Base-by-base conservation (phyloP, 1,140 invertebrate genomes). In the Drosophila elegans region DNA sequence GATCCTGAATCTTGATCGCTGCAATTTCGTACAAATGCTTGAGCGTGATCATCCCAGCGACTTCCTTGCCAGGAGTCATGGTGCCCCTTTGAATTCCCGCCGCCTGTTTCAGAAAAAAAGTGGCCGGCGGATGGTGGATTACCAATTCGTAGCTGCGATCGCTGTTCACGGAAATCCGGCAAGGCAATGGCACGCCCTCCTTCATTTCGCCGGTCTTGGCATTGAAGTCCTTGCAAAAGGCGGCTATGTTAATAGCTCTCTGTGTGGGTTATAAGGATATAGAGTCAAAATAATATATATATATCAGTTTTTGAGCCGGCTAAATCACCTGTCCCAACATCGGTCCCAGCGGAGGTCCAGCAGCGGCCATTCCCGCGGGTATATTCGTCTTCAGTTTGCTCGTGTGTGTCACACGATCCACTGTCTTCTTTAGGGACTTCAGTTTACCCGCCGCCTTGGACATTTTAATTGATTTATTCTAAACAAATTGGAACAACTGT, bases 1-100 rank as follows among this genome's bases (percentile, higher is more conserved):
- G 96, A 94, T 99, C 99, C 92, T 96, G 91, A 12, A 95, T 94
- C 93, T 99, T 99, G 3, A 99, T 97, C 93, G 96, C 95, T 0
- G 99, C 98, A 90, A 99, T 99, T 95, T 99, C 99, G 93, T 99
- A 99, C 34, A 99, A 93, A 93, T 99, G 99, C 93, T 99, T 99
- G 0, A 98, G 88, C 2, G 98, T 98, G 52, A 99, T 95, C 94
- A 96, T 98, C 0, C 99, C 99, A 84, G 95, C 94, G 13, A 96
- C 93, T 93, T 99, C 98, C 75, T 93, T 94, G 95, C 97, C 94
- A 83, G 95, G 94, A 74, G 95, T 92, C 96, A 97, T 97, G 27
- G 96, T 95, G 52, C 96, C 98, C 93, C 96, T 94, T 78, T 95
- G 94, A 48, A 97, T 95, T 3, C 99, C 99, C 56, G 99, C 98